These are phyloP conservation scores for Epicampocera succincta DNA, from an alignment of 2,888 invertebrate species.

Conservation along the genomic window DNA sequence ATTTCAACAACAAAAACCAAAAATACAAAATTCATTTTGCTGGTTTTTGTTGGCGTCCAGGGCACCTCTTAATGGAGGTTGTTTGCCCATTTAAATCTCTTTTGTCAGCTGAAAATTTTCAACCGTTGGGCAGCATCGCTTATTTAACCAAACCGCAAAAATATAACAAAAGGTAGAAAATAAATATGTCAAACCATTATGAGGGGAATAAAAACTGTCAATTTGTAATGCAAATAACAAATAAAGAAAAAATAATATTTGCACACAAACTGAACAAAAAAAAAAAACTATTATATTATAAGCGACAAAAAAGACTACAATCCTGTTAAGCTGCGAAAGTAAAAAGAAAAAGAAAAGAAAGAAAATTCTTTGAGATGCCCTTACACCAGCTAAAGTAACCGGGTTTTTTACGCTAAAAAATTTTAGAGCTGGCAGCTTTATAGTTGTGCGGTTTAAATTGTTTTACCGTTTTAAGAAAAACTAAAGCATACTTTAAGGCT, in stretches of 20 bases:
- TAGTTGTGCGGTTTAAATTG: neutral
- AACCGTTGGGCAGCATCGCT: neutral
- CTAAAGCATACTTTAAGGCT: constrained; percentile 25
- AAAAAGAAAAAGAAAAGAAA: too few relatives aligned
- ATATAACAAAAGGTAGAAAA: neutral
- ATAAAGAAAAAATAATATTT: too few relatives aligned
- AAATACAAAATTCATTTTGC: too few relatives aligned
- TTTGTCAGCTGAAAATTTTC: constrained; percentile 38
- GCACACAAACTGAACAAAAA: too few relatives aligned
- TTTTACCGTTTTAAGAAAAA: neutral
- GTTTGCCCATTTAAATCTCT: constrained; percentile 5
- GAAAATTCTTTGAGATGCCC: too few relatives aligned
- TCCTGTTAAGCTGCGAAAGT: too few relatives aligned
- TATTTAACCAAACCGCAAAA: constrained; percentile 9
- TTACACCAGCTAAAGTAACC: neutral
- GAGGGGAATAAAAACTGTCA: constrained; percentile 7
- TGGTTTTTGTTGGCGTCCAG: neutral
- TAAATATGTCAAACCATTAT: neutral
- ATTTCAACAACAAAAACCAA: neutral
- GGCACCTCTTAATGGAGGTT: neutral
- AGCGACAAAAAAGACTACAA: too few relatives aligned
- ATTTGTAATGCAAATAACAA: neutral
- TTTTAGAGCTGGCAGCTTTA: constrained; percentile 14
- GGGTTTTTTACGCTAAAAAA: neutral
- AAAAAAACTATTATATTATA: too few relatives aligned